Evolutionary conservation across 2,797 vertebrate genomes (phyloP).

Genomic region (Emydoidea blandingii): DNA sequence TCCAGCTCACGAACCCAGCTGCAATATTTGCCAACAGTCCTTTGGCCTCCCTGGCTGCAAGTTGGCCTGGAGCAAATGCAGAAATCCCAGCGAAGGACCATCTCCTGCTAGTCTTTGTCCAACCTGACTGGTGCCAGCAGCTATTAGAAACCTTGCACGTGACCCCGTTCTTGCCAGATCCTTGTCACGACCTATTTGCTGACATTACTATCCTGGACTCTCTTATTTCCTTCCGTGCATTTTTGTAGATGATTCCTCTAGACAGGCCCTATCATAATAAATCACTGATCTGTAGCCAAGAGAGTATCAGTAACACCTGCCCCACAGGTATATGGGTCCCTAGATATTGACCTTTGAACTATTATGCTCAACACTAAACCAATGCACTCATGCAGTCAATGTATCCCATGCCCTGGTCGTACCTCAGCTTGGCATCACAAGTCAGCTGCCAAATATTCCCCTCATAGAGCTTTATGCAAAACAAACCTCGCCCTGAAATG

Average conservation of each 20-base stretch:
- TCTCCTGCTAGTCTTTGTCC: not conserved
- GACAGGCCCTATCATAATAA: not conserved
- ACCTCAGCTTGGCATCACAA: not conserved
- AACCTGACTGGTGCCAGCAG: not conserved
- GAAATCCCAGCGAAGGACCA: not conserved
- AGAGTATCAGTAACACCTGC: not conserved
- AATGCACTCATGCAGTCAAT: not conserved
- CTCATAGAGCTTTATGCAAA: not conserved
- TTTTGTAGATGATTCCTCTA: not conserved
- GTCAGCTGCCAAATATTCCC: not conserved
- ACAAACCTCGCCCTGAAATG: not conserved
- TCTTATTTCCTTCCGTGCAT: not conserved
- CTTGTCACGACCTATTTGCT: not conserved
- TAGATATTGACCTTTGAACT: not conserved
- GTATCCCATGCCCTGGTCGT: not conserved
- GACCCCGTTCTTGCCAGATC: not conserved
- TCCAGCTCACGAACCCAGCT: not conserved
- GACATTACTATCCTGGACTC: not conserved
- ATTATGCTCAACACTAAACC: not conserved
- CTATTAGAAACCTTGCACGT: not conserved
- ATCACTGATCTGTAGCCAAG: not conserved
- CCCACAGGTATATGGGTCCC: not conserved
- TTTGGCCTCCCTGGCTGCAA: not conserved
- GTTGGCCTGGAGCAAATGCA: not conserved
- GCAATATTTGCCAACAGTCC: not conserved